Conservation (phyloP, 2,888 invertebrate genomes). For the Ophonus ardosiacus region DNA sequence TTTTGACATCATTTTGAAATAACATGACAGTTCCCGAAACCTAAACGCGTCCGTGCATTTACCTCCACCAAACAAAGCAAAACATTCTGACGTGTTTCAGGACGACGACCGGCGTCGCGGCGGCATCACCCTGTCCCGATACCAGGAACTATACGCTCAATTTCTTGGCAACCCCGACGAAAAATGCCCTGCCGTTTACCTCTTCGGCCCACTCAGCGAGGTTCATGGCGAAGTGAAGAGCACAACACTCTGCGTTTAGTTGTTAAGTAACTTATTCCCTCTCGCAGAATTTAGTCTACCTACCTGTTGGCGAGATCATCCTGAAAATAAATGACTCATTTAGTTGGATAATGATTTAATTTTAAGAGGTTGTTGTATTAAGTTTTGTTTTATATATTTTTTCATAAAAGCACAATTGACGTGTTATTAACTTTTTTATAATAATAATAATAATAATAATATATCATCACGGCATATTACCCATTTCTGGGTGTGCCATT, state of each 20-base stretch:
- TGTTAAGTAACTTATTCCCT: neutral
- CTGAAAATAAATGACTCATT: slow-evolving; percentile 33
- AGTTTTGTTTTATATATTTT: slow-evolving; percentile 59
- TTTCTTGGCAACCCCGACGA: slow-evolving; percentile 88
- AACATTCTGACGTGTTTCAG: slow-evolving; percentile 75
- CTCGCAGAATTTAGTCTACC: slow-evolving; percentile 16
- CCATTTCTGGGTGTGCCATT: no score
- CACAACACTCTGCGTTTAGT: slow-evolving; percentile 20
- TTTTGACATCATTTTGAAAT: neutral
- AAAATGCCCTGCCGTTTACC: slow-evolving; percentile 84
- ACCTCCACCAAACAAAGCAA: neutral
- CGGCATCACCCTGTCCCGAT: slow-evolving; percentile 86
- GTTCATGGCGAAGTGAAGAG: slow-evolving; percentile 25
- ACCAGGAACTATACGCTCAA: slow-evolving; percentile 90
- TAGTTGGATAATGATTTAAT: slow-evolving; percentile 36
- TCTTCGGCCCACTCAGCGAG: slow-evolving; percentile 87
- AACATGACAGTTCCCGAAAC: slow-evolving; percentile 2
- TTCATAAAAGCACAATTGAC: slow-evolving; percentile 59
- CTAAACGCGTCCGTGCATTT: neutral
- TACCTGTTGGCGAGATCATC: slow-evolving; percentile 31
- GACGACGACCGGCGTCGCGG: slow-evolving; percentile 89
- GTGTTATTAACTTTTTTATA: slow-evolving; percentile 60
- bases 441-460: no score
- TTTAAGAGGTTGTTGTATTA: slow-evolving; percentile 48
- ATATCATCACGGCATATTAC: no score